Conservation (phyloP, 2,888 invertebrate species). For the Harpagoxenus sublaevis region DNA sequence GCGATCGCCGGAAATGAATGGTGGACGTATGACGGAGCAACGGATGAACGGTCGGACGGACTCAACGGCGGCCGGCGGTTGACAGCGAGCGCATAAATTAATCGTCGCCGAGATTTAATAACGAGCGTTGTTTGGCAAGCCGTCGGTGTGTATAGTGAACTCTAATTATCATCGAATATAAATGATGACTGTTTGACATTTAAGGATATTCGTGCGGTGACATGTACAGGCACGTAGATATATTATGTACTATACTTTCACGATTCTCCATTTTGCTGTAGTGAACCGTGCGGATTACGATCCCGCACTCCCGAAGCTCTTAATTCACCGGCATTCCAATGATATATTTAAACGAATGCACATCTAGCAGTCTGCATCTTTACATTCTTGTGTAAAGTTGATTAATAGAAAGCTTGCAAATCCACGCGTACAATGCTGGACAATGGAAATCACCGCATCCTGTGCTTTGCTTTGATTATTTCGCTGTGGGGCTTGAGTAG, state of each 20-base stretch:
- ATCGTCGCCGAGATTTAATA: constrained; percentile 51
- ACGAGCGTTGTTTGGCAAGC: constrained; percentile 43
- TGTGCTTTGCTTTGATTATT: constrained; percentile 38
- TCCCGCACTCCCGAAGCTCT: background rate
- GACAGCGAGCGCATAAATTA: constrained; percentile 51
- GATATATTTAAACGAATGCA: constrained; percentile 23
- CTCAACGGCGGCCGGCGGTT: background rate
- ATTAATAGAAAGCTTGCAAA: constrained; percentile 23
- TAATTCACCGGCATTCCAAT: background rate
- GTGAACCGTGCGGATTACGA: background rate
- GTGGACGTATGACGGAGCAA: background rate
- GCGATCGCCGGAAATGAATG: constrained; percentile 22
- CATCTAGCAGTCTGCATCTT: constrained; percentile 1
- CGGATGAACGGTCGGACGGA: constrained; percentile 1
- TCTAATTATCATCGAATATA: constrained; percentile 49
- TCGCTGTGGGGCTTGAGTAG: constrained; percentile 7
- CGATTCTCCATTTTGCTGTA: background rate
- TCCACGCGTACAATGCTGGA: background rate
- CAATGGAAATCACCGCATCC: constrained; percentile 21
- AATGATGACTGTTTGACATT: constrained; percentile 48
- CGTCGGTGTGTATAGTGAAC: background rate
- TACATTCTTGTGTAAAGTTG: constrained; percentile 4
- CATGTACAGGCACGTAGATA: background rate
- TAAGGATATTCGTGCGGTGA: constrained; percentile 12
- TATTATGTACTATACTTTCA: background rate